These are phyloP conservation scores for Cantharis rustica DNA, from an alignment of 2,888 invertebrate genomes.

Conservation along the genomic window DNA sequence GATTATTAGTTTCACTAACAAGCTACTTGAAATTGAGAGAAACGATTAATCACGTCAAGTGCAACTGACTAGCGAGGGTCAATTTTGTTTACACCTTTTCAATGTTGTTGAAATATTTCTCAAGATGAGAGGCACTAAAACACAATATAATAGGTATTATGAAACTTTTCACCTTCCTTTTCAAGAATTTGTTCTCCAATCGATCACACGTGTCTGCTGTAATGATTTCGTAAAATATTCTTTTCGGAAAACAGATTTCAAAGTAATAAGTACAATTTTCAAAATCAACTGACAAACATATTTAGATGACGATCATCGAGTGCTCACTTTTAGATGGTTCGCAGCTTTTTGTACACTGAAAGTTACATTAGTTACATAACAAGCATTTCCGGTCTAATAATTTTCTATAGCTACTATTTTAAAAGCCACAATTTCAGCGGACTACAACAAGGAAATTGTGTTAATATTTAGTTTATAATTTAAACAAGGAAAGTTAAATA, in stretches of 20 bases:
- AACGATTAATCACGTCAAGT: conserved; percentile 2
- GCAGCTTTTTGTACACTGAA: not conserved
- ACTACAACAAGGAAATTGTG: not conserved
- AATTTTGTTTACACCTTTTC: conserved; percentile 4
- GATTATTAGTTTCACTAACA: not conserved
- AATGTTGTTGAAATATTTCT: not conserved
- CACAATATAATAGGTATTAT: not conserved
- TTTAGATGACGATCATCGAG: not conserved
- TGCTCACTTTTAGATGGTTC: not conserved
- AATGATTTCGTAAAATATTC: not conserved
- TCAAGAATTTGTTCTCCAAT: not conserved
- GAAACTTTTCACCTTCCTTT: not conserved
- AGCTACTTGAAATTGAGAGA: not conserved
- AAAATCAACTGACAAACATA: not conserved
- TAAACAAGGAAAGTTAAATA: not conserved
- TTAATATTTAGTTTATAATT: not conserved
- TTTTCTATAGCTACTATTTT: not conserved
- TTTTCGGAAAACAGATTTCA: conserved; percentile 6
- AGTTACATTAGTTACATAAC: not conserved
- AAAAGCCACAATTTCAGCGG: not conserved
- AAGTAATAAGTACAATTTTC: not conserved
- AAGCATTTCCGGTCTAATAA: not conserved
- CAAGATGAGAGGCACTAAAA: not conserved
- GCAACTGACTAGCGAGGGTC: not conserved
- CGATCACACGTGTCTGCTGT: not conserved